A percentile compares a stretch with the other conserved stretches of the same genome.
phyloP scores from a whole-genome alignment of 2,888 invertebrate species.

The Portevinia maculata region DNA sequence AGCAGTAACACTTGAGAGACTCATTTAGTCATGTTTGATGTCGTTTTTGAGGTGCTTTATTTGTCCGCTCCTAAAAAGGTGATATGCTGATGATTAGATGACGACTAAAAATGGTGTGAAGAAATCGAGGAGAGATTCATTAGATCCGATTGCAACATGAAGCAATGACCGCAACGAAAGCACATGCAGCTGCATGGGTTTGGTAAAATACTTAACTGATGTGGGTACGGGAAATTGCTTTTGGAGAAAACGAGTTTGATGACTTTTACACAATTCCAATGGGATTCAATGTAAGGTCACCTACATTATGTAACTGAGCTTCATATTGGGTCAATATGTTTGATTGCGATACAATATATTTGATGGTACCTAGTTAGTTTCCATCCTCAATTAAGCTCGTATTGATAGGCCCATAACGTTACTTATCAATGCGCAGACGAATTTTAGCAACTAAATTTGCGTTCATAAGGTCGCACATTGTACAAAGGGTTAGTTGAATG shows the following conservation, averaged over 20 bases:
- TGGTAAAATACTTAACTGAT: background rate
- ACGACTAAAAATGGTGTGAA: slow-evolving; percentile 33
- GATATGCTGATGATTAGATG: slow-evolving; percentile 33
- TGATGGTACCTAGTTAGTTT: no score
- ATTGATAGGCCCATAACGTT: no score
- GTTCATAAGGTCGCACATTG: no score
- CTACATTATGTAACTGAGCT: no score
- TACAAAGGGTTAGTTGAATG: no score
- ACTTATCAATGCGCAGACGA: no score
- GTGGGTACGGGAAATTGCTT: background rate
- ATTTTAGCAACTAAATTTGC: no score
- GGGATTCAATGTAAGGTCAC: no score
- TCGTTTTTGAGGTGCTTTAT: slow-evolving; percentile 19
- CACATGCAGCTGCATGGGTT: slow-evolving; percentile 28
- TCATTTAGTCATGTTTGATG: slow-evolving; percentile 62
- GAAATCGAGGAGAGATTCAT: slow-evolving; percentile 53
- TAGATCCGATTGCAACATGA: slow-evolving; percentile 11
- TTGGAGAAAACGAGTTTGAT: background rate
- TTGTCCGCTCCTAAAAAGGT: slow-evolving; percentile 6
- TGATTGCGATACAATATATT: no score
- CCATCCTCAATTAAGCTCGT: no score
- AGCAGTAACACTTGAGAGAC: slow-evolving; percentile 53
- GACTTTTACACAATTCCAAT: no score
- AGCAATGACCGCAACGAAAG: slow-evolving; percentile 3
- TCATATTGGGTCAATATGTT: no score